These are phyloP conservation scores for Eupithecia inturbata DNA, from an alignment of 2,888 invertebrate species.

Conservation along the genomic window DNA sequence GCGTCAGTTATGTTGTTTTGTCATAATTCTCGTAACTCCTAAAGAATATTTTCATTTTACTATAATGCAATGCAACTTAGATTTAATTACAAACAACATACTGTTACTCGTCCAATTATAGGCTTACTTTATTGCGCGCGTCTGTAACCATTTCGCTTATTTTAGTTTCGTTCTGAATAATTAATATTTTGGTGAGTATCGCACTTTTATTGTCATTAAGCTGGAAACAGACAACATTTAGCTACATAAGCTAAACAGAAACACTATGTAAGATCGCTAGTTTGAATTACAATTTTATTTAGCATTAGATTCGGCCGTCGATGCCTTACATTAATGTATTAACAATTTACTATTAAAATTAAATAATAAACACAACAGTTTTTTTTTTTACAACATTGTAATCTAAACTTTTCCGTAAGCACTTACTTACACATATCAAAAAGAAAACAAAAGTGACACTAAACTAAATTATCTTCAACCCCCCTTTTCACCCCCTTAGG, in stretches of 20 bases:
- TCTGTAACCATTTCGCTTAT: neutral
- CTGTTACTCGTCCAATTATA: neutral
- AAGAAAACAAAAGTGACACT: no score
- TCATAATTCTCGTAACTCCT: neutral
- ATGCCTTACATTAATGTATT: slow-evolving; percentile 71
- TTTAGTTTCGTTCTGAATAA: slow-evolving; percentile 18
- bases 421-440: no score
- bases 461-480: no score
- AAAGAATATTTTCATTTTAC: neutral
- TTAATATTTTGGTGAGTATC: neutral
- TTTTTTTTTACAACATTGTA: slow-evolving; percentile 27
- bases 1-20: neutral
- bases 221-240: neutral
- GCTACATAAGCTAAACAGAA: slow-evolving; percentile 57
- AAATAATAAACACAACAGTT: slow-evolving; percentile 53
- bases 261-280: slow-evolving; percentile 53
- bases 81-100: neutral
- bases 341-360: slow-evolving; percentile 62
- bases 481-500: no score
- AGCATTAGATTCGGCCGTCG: slow-evolving; percentile 66
- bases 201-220: neutral
- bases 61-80: neutral
- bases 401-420: neutral
- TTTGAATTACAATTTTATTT: slow-evolving; percentile 54
- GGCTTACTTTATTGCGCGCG: neutral